Conservation (phyloP, 2,113 vertebrate species). For the Ciconia stormi region DNA sequence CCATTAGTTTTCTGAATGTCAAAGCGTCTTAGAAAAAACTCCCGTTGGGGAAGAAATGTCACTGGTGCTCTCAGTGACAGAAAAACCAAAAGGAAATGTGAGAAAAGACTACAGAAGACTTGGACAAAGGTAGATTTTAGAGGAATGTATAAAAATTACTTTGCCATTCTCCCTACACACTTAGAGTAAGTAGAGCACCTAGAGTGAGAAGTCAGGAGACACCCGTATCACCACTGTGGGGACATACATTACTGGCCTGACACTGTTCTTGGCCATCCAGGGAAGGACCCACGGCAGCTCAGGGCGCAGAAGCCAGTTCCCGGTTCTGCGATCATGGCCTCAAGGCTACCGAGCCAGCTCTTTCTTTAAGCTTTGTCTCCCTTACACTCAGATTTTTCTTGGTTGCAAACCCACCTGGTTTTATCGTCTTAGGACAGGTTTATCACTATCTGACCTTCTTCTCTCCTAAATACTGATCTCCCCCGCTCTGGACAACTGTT, state of each 20-base stretch:
- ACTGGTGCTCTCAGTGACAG: neutral
- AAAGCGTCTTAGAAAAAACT: neutral
- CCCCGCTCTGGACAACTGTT: neutral
- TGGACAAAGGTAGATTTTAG: neutral
- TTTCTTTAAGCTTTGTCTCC: neutral
- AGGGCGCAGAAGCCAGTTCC: neutral
- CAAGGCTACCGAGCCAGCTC: neutral
- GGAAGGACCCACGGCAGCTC: neutral
- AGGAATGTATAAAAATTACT: neutral
- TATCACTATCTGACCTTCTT: neutral
- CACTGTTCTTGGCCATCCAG: neutral
- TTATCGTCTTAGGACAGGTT: neutral
- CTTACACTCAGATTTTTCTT: neutral
- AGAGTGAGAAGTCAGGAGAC: neutral
- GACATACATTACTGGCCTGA: neutral
- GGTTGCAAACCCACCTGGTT: neutral
- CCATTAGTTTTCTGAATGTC: conserved; percentile 13
- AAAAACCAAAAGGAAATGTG: neutral
- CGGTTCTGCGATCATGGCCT: fast-evolving
- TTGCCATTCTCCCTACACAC: neutral
- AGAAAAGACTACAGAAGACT: neutral
- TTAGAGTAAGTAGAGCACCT: neutral
- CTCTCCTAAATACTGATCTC: neutral
- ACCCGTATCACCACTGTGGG: neutral
- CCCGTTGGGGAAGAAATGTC: neutral